Conservation (phyloP, 2,113 vertebrate species). For the Suncus etruscus region DNA sequence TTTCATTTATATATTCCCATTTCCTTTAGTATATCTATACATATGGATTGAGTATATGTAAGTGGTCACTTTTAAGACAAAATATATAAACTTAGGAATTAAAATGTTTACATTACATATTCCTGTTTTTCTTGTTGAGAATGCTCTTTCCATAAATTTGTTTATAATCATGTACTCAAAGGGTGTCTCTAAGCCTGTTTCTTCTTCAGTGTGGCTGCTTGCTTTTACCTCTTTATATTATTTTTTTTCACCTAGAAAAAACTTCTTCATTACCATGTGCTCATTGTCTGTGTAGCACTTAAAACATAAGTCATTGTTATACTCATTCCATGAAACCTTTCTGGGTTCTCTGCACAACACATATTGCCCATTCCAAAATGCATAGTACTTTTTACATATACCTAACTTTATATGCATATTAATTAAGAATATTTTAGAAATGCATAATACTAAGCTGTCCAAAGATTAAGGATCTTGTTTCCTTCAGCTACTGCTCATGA, state of each 20-base stretch:
- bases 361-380: neutral
- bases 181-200: neutral
- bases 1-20: neutral
- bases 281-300: neutral
- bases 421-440: constrained; percentile 36
- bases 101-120: constrained; percentile 28
- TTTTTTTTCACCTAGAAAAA: constrained; percentile 7
- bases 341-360: neutral
- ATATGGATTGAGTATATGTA: neutral
- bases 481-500: too few species aligned
- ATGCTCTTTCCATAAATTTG: neutral
- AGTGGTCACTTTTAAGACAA: neutral
- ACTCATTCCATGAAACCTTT: neutral
- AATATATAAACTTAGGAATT: constrained; percentile 37
- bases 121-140: neutral
- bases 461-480: constrained; percentile 3
- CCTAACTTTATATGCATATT: constrained; percentile 1
- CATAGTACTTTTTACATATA: neutral
- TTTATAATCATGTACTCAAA: neutral
- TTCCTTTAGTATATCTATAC: neutral
- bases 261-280: neutral
- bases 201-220: neutral
- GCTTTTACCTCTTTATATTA: neutral
- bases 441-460: neutral
- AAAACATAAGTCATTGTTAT: neutral